Percentiles rank a stretch among this genome's conserved stretches.
phyloP scores from a whole-genome alignment of 2,113 vertebrate genomes.

The Ochotona curzoniae region DNA sequence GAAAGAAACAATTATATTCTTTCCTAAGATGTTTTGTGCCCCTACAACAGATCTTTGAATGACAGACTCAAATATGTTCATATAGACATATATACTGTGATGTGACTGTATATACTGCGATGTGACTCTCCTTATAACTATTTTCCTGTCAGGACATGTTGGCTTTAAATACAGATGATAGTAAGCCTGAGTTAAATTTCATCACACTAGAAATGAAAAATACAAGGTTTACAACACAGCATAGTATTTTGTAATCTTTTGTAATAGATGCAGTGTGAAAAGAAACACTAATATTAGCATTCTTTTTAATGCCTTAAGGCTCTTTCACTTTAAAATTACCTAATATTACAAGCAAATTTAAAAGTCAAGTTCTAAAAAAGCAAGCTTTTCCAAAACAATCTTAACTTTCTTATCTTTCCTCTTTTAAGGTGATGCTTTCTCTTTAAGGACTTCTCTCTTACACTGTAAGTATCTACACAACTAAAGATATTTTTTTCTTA shows the following conservation, averaged over 20 bases:
- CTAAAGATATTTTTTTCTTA: slow-evolving; percentile 23
- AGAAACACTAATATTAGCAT: slow-evolving; percentile 45
- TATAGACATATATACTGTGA: no score
- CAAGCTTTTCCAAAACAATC: slow-evolving; percentile 18
- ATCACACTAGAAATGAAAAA: slow-evolving; percentile 40
- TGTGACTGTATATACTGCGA: no score
- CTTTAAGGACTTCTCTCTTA: slow-evolving; percentile 32
- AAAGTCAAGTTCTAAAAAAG: slow-evolving; percentile 37
- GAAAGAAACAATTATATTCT: slow-evolving; percentile 38
- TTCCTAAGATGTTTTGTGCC: slow-evolving; percentile 30
- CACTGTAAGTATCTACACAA: slow-evolving; percentile 23
- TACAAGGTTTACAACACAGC: slow-evolving; percentile 39
- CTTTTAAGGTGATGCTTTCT: slow-evolving; percentile 19
- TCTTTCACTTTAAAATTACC: slow-evolving; percentile 37
- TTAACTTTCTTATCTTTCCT: background rate
- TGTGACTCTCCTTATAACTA: background rate
- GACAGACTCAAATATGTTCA: background rate
- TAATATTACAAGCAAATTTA: slow-evolving; percentile 16
- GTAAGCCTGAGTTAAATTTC: slow-evolving; percentile 38
- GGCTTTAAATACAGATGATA: slow-evolving; percentile 24
- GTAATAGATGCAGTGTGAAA: slow-evolving; percentile 17
- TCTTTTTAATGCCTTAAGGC: slow-evolving; percentile 36
- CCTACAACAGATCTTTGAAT: slow-evolving; percentile 46
- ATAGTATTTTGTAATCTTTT: slow-evolving; percentile 41
- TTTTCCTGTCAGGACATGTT: slow-evolving; percentile 47